Percentiles rank a stretch among this genome's conserved stretches.
Conservation (phyloP, 2,888 invertebrate species). For the Oxycera nigricornis region DNA sequence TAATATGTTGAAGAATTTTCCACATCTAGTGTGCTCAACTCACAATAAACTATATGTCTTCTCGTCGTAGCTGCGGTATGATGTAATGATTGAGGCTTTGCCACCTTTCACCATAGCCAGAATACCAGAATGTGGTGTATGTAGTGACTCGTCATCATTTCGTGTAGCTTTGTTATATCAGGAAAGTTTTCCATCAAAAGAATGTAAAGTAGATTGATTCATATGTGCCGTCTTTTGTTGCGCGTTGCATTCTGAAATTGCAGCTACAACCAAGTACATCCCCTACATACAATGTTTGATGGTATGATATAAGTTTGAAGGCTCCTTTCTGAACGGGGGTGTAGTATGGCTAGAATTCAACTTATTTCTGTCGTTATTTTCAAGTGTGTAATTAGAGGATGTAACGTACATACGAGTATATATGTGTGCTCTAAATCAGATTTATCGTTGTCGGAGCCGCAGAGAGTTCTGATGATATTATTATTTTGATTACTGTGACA, state of each 20-base stretch:
- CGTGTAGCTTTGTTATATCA: constrained; percentile 38
- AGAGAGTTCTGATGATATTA: too few species aligned
- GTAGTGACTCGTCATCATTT: neutral
- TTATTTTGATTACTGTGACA: too few species aligned
- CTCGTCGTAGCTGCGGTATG: neutral
- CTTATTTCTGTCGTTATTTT: neutral
- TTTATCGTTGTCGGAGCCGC: too few species aligned
- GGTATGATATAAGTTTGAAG: neutral
- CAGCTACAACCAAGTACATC: neutral
- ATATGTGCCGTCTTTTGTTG: neutral
- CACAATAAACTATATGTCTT: too few species aligned
- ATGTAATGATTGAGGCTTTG: neutral
- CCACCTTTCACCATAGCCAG: neutral
- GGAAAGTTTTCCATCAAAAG: constrained; percentile 38
- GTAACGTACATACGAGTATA: too few species aligned
- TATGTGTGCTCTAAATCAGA: too few species aligned
- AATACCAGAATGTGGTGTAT: neutral
- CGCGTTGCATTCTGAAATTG: neutral
- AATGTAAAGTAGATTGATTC: constrained; percentile 35
- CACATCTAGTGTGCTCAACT: too few species aligned
- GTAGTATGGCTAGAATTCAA: neutral
- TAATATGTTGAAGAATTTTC: too few species aligned
- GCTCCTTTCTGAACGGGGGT: neutral
- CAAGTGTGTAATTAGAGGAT: neutral
- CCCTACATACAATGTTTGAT: neutral